Evolutionary conservation across 2,797 vertebrate species (phyloP), one percentile per base, ranked within the genome.

Genomic region (Micromesistius poutassou): DNA sequence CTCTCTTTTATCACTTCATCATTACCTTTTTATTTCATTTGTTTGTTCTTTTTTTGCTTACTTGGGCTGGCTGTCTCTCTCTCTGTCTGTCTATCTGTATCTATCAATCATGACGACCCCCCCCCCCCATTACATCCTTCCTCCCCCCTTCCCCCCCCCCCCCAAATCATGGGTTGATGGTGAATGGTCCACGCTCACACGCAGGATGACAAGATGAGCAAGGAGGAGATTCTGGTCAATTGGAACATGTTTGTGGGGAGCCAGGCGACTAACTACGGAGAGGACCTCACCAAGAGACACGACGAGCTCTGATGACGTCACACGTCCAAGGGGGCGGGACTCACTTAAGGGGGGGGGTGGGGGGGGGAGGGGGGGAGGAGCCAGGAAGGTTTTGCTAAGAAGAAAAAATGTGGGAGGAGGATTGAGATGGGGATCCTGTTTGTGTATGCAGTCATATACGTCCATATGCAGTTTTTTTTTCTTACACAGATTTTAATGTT

Each of bases 211-310:
- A 96, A 93, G 89, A 94, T 98, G 16, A 95, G 95, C 84, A 97
- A 96, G 91, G 88, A 92, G 42, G 97, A 98, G 91, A 95, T 98
- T 87, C 90, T 97, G 89, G 93, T 90, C 78, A 97, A 97, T 89
- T 97, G 96, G 97, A 97, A 96, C 91, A 96, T 98, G 96, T 98
- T 98, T 87, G 96, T 98, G 76, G 97, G 96, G 62, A 97, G 97
- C 93, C 96, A 97, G 83, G 96, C 94, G 1, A 98, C 97, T 84
- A 98, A 97, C 94, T 98, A 97, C 0, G 97, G 97, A 0, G 96
- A 98, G 86, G 96, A 98, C 87, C 91, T 98, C 82, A 97, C 95
- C 0, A 94, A 93, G 80, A 94, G 92, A 78, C 97, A 98, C 0
- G 96, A 98, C 0, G 96, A 98, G 85, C 95, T 98, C 80, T 98